These are phyloP conservation scores for Chironomus tentans DNA, from an alignment of 2,888 invertebrate genomes.

Conservation along the genomic window DNA sequence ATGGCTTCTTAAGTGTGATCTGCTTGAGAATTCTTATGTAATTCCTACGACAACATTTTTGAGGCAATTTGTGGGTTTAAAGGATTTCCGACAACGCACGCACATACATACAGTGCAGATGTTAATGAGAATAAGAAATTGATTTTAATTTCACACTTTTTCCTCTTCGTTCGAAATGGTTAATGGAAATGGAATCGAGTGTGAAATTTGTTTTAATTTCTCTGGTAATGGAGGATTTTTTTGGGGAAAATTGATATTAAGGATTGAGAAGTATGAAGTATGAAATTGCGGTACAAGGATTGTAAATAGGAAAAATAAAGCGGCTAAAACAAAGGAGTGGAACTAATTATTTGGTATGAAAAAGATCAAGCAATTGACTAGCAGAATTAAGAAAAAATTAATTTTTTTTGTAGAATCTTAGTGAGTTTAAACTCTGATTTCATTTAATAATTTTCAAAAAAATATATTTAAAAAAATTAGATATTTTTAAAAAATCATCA, in stretches of 20 bases:
- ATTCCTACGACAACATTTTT: neutral
- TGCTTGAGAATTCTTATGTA: neutral
- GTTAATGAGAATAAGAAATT: neutral
- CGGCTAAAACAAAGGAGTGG: neutral
- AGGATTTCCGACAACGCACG: neutral
- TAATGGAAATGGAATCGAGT: neutral
- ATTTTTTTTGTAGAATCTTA: too few species aligned
- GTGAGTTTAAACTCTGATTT: too few species aligned
- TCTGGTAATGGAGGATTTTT: neutral
- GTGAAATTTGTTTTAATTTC: neutral
- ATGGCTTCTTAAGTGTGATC: neutral
- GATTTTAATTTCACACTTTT: slow-evolving; percentile 6
- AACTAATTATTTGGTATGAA: too few species aligned
- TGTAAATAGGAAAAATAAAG: neutral
- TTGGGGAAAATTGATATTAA: too few species aligned
- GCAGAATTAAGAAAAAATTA: too few species aligned
- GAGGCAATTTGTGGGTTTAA: neutral
- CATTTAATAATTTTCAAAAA: too few species aligned
- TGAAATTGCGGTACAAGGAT: neutral
- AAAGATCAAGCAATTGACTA: too few species aligned
- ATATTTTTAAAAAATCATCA: too few species aligned
- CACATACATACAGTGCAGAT: neutral
- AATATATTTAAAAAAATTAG: too few species aligned
- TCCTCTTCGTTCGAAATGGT: neutral
- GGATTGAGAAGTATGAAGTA: neutral